Base-by-base conservation (phyloP, 2,797 vertebrate genomes). In the Dendrocincla fuliginosa region DNA sequence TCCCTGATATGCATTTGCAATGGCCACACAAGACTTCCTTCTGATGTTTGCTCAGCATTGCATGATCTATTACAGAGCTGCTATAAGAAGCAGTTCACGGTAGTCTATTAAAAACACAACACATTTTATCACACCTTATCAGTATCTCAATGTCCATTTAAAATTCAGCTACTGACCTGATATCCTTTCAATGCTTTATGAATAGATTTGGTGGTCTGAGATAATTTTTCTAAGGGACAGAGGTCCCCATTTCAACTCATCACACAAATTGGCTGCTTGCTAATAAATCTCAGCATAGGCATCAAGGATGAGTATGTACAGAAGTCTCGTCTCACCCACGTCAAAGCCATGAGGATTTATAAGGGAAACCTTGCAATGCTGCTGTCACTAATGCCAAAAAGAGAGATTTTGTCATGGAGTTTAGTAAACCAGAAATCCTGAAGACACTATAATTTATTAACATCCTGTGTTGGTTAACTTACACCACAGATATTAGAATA, bases 281-380 rank as follows among this genome's bases (percentile, higher is more conserved):
- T 94, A 81, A 81, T 84, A 88, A 93, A 89, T 81, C 76, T 93
- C 83, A 93, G 69, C 79, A 85, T 10, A 87, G 61, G 49, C 79
- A 94, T 11, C 61, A 86, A 93, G 57, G 84, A 73, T 69, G 44
- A 85, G 39, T 14, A 80, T 35, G 71, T 44, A 90, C 1, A 15
- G 73, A n/a, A 71, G 16, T 80, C 56, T 82, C 61, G 56, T 82
- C 59, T 93, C 39, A 15, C 60, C 70, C 47, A 63, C 28, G 47
- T 83, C 81, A 89, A 49, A 93, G 33, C 30, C 60, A 56, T 24
- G 22, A 76, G 63, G 15, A 93, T 89, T 84, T 87, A 76, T 79
- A 76, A 39, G 37, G 33, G 11, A 84, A 95, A 73, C 6, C 41
- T 74, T 53, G 37, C 41, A 83, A 24, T 11, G 22, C 12, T 87